Percentiles rank a stretch among this genome's conserved stretches.
Conservation (phyloP, 1,140 invertebrate genomes). For the Calosoma granatense region DNA sequence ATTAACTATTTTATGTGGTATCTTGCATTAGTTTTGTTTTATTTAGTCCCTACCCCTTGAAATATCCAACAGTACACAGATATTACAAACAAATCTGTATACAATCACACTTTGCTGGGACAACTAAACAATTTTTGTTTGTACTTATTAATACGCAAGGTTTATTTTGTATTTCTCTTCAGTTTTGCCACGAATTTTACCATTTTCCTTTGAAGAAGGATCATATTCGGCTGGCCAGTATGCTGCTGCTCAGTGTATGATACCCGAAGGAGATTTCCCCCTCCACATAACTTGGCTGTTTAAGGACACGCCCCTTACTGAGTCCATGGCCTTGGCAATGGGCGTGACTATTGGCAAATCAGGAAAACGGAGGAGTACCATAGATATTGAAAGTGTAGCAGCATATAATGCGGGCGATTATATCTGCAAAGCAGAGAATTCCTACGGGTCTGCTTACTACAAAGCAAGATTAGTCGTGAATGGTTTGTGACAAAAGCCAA, state of each 20-base stretch:
- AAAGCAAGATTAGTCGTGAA: constrained; percentile 46
- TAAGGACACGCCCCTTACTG: constrained; percentile 31
- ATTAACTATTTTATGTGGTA: no score
- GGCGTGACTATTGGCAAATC: constrained; percentile 23
- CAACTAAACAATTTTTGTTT: no score
- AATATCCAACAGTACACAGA: no score
- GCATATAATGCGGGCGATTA: constrained; percentile 13
- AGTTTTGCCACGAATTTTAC: constrained; percentile 56
- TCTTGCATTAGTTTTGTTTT: no score
- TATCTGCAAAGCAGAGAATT: constrained; percentile 41
- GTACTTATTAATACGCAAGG: no score
- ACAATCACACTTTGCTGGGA: no score
- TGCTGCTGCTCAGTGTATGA: constrained; percentile 38
- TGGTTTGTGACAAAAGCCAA: constrained; percentile 42
- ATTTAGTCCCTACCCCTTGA: no score
- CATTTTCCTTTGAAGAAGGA: constrained; percentile 53
- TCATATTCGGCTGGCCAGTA: constrained; percentile 35
- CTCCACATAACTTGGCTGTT: constrained; percentile 40
- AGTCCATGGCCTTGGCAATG: no score
- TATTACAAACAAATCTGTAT: no score
- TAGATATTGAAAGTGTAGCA: constrained; percentile 18
- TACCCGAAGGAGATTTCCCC: constrained; percentile 45
- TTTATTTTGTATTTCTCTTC: no score
- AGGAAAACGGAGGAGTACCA: constrained; percentile 9
- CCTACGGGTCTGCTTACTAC: constrained; percentile 51